Evolutionary conservation across 2,888 invertebrate species (phyloP).

Genomic region (Ganaspis brasiliensis): DNA sequence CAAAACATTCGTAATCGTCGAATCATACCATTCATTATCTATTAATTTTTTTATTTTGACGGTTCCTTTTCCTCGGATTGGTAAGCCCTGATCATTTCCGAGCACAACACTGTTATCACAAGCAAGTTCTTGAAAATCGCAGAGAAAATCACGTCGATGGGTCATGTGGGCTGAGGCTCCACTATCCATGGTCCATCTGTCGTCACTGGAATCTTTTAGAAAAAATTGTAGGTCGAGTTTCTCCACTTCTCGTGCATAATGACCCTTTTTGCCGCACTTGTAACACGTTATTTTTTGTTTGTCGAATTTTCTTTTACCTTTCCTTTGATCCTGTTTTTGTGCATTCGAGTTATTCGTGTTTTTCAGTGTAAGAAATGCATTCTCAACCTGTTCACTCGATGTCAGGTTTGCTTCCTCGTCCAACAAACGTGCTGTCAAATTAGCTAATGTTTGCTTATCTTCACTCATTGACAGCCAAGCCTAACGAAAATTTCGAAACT

Average conservation of each 20-base stretch:
- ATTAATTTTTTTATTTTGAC: slow-evolving; percentile 50
- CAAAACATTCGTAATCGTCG: slow-evolving; percentile 49
- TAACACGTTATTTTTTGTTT: background rate
- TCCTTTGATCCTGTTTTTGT: background rate
- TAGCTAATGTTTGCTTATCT: slow-evolving; percentile 48
- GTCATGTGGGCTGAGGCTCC: slow-evolving; percentile 58
- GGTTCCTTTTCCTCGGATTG: slow-evolving; percentile 39
- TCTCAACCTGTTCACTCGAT: background rate
- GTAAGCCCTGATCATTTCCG: slow-evolving; percentile 46
- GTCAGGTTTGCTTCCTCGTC: slow-evolving; percentile 44
- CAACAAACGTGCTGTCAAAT: slow-evolving; percentile 44
- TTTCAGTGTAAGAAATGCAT: background rate
- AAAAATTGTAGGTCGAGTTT: background rate
- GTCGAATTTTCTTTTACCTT: background rate
- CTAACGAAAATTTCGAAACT: slow-evolving; percentile 44
- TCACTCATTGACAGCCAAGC: slow-evolving; percentile 50
- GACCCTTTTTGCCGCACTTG: background rate
- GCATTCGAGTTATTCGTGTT: background rate
- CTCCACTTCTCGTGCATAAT: background rate
- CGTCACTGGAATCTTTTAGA: background rate
- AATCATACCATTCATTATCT: slow-evolving; percentile 48
- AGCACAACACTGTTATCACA: slow-evolving; percentile 43
- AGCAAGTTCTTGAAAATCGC: slow-evolving; percentile 32
- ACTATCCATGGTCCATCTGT: slow-evolving; percentile 55
- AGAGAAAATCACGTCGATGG: slow-evolving; percentile 47